Evolutionary conservation across 2,797 vertebrate genomes (phyloP), one percentile per base, ranked within the genome.

Genomic region (Pempheris klunzingeri): DNA sequence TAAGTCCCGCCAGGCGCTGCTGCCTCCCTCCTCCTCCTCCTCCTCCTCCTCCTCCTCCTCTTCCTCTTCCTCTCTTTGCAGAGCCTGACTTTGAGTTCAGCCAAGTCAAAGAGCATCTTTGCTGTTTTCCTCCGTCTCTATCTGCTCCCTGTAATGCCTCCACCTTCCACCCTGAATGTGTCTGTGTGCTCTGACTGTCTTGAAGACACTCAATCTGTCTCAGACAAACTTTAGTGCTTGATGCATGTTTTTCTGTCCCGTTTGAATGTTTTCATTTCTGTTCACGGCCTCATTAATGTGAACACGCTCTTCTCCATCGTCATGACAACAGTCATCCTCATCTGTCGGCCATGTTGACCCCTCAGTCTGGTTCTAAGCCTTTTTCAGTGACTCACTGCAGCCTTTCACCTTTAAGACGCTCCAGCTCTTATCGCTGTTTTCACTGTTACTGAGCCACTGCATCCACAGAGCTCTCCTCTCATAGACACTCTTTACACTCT

Each of bases 1-100:
- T 99, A 99, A 99, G 98, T 99, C 94, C 94, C 93, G 94, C 94
- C 94, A 93, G 90, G 91, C 82, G 61, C 77, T 81, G 95, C 94
- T 96, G 96, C 94, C 92, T 87, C 70, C 76, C 84, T 87, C 77
- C 74, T 84, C 2, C 70, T 88, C 77, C n/a, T n/a, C n/a, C n/a
- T n/a, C n/a, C n/a, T n/a, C n/a, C n/a, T n/a, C n/a, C n/a, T n/a
- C n/a, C n/a, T n/a, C n/a, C n/a, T n/a, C n/a, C n/a, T n/a, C 76
- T 83, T 87, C 77, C 74, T 84, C 2, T 67, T 88, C 77, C 72
- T 91, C 84, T 92, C 82, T 92, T 74, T 91, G 22, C 83, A 90
- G 82, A 88, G 79, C 76, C 83, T 84, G 84, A 88, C 83, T 84
- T 89, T 85, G 77, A 85, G 77, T 84, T 88, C 88, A 79, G 85